phyloP scores from a whole-genome alignment of 2,797 vertebrate genomes.

The Chaenodraco wilsoni region DNA sequence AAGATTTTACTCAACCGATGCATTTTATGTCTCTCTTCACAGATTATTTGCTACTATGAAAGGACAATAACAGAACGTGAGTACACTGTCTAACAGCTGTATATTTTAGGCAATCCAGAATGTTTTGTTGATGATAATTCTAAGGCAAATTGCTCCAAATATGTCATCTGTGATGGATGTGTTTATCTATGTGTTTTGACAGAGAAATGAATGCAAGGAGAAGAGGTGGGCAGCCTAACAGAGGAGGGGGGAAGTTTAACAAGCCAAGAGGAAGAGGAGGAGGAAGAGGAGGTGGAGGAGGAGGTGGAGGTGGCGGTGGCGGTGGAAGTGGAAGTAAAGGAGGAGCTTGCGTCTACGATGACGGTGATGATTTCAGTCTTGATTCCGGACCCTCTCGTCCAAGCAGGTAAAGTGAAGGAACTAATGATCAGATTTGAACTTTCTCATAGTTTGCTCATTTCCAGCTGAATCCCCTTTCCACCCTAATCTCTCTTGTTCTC shows the following conservation, averaged over 20 bases:
- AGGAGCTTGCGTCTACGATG: conserved; percentile 86
- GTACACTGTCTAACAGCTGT: conserved; percentile 17
- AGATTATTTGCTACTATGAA: conserved; percentile 57
- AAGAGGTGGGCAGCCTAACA: conserved; percentile 81
- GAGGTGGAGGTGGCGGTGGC: conserved; percentile 59
- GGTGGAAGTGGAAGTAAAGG: conserved; percentile 75
- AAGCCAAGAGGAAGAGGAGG: conserved; percentile 78
- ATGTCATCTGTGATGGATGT: conserved; percentile 5
- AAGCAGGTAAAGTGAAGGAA: conserved; percentile 65
- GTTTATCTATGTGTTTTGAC: background rate
- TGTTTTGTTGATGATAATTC: conserved; percentile 6
- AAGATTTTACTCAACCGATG: conserved; percentile 1
- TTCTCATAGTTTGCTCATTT: background rate
- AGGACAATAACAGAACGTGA: conserved; percentile 59
- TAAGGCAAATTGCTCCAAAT: background rate
- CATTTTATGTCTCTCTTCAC: conserved; percentile 27
- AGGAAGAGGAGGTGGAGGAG: conserved; percentile 46
- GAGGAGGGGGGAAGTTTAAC: conserved; percentile 84
- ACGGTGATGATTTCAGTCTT: conserved; percentile 91
- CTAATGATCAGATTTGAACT: background rate
- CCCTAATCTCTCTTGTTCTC: conserved; percentile 10
- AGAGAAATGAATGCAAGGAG: conserved; percentile 75
- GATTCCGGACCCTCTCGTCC: conserved; percentile 80
- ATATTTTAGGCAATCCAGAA: background rate
- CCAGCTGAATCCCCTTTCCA: conserved; percentile 10